Evolutionary conservation across 2,113 vertebrate species (phyloP), one percentile per base, ranked within the genome.

Genomic region (Catharus minimus): DNA sequence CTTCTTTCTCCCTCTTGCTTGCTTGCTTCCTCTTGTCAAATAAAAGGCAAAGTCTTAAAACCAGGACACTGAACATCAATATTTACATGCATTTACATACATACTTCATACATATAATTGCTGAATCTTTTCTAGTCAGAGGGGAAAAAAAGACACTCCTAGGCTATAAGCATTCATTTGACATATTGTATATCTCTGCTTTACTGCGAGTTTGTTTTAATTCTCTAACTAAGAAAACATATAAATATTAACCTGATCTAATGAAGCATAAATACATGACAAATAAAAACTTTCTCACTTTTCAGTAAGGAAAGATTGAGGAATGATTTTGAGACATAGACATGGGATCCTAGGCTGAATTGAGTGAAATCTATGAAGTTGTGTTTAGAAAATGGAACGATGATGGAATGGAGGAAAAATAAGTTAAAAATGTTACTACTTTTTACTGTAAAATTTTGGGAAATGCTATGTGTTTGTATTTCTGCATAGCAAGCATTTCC

Each of bases 401-500:
- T 39, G 74, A 77, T 16, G 20, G 15, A 93, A 78, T 23, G 20
- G 3, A 58, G 4, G 11, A 67, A 43, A 43, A 68, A 44, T 62
- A 89, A 14, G 27, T 60, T 64, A n/a, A 60, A 64, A 46, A 49
- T 75, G 13, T 46, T 38, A 28, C 28, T 22, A 39, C 28, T 61
- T 20, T 6, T 21, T 88, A 15, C 49, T 77, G 52, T 71, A 64
- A 93, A 88, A 68, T 81, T 74, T 85, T 13, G 18, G 8, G 26
- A 88, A 82, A 88, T 6, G 5, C 18, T 85, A 18, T 62, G 43
- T 85, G 32, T 76, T 89, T 84, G 66, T n/a, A 81, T 92, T 95
- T 92, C 69, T 91, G 33, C 69, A 60, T 26, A 94, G n/a, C 41
- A 95, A 96, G 60, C 26, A 72, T 86, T 94, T 92, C 32, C 62